A percentile compares a stretch with the other conserved stretches of the same genome.
Evolutionary conservation across 1,140 invertebrate species (phyloP).

Genomic region (Propsilocerus akamusi): DNA sequence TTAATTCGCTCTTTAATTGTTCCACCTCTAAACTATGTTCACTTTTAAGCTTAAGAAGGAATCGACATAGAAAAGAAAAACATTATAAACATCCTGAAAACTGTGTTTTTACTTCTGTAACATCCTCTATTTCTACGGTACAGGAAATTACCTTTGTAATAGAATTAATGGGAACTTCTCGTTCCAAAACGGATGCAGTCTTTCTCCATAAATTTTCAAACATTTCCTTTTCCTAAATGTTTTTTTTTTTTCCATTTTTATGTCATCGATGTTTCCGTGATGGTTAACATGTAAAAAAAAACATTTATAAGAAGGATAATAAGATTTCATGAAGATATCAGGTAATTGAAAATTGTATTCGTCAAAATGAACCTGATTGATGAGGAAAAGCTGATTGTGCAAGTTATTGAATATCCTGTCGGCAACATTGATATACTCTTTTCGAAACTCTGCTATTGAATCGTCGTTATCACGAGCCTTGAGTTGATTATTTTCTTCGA

Average conservation of each 20-base stretch:
- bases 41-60: not conserved
- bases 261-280: too few species aligned
- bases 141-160: constrained; percentile 2
- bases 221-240: constrained; percentile 2
- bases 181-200: not conserved
- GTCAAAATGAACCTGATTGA: too few species aligned
- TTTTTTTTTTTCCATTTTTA: too few species aligned
- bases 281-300: too few species aligned
- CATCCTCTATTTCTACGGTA: too few species aligned
- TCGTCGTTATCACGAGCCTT: not conserved
- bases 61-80: not conserved
- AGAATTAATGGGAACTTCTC: not conserved
- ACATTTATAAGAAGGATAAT: too few species aligned
- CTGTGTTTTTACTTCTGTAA: too few species aligned
- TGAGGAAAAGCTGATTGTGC: not conserved
- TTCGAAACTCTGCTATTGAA: not conserved
- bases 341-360: too few species aligned
- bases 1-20: not conserved
- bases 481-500: not conserved
- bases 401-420: not conserved
- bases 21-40: not conserved
- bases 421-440: not conserved
- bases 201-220: not conserved
- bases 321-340: too few species aligned
- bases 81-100: not conserved